A percentile compares a stretch with the other conserved stretches of the same genome.
These are phyloP conservation scores for Rhea pennata DNA, from an alignment of 2,113 vertebrate genomes.

Conservation along the genomic window DNA sequence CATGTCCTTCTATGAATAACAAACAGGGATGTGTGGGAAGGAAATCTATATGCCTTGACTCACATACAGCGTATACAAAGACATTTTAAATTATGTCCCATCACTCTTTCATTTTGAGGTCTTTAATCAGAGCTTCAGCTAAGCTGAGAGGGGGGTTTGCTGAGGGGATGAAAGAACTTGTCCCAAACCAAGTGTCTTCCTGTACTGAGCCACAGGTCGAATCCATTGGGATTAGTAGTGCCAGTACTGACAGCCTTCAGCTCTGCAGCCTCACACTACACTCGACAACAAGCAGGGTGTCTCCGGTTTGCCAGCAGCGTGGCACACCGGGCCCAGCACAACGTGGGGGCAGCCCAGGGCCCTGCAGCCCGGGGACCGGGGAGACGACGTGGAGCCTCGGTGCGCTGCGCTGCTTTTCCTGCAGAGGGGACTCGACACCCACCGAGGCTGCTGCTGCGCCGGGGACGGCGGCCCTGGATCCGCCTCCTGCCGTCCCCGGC, in stretches of 20 bases:
- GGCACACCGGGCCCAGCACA: neutral
- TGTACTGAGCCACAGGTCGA: neutral
- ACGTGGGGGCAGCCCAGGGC: neutral
- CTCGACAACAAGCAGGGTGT: neutral
- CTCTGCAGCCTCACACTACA: neutral
- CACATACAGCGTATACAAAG: accelerated
- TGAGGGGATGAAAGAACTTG: no score
- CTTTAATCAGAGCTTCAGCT: neutral
- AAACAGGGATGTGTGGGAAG: neutral
- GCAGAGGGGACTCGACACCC: constrained; percentile 48
- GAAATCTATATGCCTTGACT: accelerated
- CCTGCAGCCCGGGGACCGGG: neutral
- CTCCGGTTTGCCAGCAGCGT: neutral
- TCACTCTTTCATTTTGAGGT: accelerated
- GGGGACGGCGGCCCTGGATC: neutral
- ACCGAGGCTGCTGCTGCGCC: neutral
- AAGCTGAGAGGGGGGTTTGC: neutral
- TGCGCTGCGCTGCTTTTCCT: neutral
- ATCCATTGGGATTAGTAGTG: neutral
- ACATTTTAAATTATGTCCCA: neutral
- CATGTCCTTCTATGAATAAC: neutral
- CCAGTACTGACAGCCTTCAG: neutral
- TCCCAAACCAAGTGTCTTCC: neutral
- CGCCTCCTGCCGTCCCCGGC: neutral
- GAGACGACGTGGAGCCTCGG: neutral